Conservation (phyloP, 2,888 invertebrate genomes). For the Dichetophora obliterata region DNA sequence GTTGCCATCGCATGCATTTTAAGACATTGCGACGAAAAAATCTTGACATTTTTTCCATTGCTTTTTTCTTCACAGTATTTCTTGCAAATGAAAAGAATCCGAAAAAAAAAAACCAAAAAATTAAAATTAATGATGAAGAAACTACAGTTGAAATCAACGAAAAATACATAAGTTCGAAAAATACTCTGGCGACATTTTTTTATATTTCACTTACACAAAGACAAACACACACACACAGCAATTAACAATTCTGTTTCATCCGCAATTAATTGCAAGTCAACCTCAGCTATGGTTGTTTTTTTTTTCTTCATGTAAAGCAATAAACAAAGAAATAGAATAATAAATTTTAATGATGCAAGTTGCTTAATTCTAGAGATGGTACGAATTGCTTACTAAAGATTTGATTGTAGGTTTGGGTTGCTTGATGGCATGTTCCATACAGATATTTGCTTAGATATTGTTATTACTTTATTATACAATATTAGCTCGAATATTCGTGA, state of each 20-base stretch:
- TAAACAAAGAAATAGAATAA: too few species aligned
- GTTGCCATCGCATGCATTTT: constrained; percentile 52
- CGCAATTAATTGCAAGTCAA: constrained; percentile 68
- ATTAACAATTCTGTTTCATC: constrained; percentile 68
- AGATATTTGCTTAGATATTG: too few species aligned
- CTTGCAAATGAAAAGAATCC: constrained; percentile 51
- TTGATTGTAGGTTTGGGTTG: too few species aligned
- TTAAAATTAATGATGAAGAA: constrained; percentile 37
- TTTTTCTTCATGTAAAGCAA: neutral
- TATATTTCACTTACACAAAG: neutral
- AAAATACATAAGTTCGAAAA: neutral
- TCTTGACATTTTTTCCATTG: constrained; percentile 41
- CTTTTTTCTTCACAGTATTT: constrained; percentile 50
- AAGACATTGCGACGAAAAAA: constrained; percentile 36
- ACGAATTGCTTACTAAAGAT: too few species aligned
- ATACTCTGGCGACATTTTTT: constrained; percentile 23
- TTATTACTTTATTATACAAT: too few species aligned
- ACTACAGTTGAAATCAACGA: constrained; percentile 42
- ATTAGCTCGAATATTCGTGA: too few species aligned
- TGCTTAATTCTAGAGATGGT: too few species aligned
- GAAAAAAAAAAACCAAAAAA: constrained; percentile 49
- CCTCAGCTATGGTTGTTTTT: constrained; percentile 47
- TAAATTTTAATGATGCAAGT: too few species aligned
- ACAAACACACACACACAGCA: constrained; percentile 48
- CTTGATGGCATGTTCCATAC: too few species aligned